A percentile compares a stretch with the other conserved stretches of the same genome.
These are phyloP conservation scores for Zaprionus gabonicus DNA, from an alignment of 1,140 invertebrate genomes.

Conservation along the genomic window DNA sequence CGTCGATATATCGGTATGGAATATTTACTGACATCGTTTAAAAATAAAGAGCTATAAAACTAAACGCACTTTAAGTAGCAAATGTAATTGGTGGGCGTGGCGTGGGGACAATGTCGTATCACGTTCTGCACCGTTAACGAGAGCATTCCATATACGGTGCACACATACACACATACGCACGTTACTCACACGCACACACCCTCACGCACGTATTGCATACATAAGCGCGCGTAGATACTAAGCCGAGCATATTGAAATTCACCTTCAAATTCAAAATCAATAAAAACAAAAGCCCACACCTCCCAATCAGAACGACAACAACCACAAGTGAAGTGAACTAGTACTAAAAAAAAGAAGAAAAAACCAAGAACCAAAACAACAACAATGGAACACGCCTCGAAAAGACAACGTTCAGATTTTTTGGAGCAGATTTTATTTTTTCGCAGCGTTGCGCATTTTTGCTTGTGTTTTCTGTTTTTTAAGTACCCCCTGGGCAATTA, in stretches of 20 bases:
- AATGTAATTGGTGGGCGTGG: conserved; percentile 1
- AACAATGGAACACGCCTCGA: conserved; percentile 32
- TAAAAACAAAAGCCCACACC: conserved; percentile 58
- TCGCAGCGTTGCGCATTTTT: conserved; percentile 23
- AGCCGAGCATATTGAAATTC: conserved; percentile 59
- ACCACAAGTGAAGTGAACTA: not conserved
- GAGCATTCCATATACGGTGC: not conserved
- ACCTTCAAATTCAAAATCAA: conserved; percentile 75
- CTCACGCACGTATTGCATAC: not conserved
- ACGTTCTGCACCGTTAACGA: conserved; percentile 17
- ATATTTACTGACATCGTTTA: too few relatives aligned
- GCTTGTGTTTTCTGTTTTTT: conserved; percentile 30
- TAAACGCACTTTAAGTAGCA: conserved; percentile 12
- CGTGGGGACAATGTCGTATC: not conserved
- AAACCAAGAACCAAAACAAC: conserved; percentile 25
- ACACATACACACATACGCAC: not conserved
- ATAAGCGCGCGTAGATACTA: conserved; percentile 38
- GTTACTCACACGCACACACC: not conserved
- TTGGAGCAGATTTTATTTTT: conserved; percentile 48
- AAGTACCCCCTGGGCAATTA: not conserved
- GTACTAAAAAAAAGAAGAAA: not conserved
- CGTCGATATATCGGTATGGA: too few relatives aligned
- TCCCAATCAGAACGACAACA: conserved; percentile 18
- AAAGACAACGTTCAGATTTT: conserved; percentile 50
- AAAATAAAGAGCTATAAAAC: conserved; percentile 13